phyloP scores from a whole-genome alignment of 2,113 vertebrate genomes.

The Dolichotis patagonum region DNA sequence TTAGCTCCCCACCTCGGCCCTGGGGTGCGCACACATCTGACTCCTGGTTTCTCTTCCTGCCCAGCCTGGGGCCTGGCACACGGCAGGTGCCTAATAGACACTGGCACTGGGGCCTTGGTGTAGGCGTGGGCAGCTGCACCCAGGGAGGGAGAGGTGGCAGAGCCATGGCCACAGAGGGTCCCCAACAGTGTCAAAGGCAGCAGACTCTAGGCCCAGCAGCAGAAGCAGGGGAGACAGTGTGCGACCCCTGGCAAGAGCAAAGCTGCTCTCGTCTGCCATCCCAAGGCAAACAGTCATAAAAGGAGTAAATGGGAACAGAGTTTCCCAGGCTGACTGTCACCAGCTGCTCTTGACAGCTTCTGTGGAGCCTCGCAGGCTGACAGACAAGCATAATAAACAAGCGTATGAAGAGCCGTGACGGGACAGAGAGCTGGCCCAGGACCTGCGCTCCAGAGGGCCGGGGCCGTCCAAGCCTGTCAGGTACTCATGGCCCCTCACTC shows the following conservation, averaged over 20 bases:
- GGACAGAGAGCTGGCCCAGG: fast-evolving
- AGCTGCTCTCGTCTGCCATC: not conserved
- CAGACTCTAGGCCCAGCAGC: not conserved
- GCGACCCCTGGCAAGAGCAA: not conserved
- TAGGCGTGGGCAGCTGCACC: not conserved
- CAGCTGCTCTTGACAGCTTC: not conserved
- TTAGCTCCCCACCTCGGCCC: not conserved
- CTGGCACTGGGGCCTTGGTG: fast-evolving
- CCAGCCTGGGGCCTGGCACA: not conserved
- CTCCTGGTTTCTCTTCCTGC: not conserved
- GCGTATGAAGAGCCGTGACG: fast-evolving
- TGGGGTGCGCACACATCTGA: not conserved
- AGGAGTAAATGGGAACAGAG: not conserved
- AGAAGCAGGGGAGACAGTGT: not conserved
- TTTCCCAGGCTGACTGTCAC: not conserved
- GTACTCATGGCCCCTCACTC: fast-evolving
- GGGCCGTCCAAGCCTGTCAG: fast-evolving
- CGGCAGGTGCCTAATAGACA: fast-evolving
- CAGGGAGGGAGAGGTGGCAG: fast-evolving
- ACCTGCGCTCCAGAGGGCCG: fast-evolving
- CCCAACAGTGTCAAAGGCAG: not conserved
- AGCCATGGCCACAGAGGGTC: not conserved
- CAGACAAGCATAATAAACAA: fast-evolving
- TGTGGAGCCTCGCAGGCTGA: not conserved
- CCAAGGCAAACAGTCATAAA: not conserved